Percentiles rank a stretch among this genome's conserved stretches.
Evolutionary conservation across 2,113 vertebrate genomes (phyloP).

Genomic region (Camelus dromedarius): DNA sequence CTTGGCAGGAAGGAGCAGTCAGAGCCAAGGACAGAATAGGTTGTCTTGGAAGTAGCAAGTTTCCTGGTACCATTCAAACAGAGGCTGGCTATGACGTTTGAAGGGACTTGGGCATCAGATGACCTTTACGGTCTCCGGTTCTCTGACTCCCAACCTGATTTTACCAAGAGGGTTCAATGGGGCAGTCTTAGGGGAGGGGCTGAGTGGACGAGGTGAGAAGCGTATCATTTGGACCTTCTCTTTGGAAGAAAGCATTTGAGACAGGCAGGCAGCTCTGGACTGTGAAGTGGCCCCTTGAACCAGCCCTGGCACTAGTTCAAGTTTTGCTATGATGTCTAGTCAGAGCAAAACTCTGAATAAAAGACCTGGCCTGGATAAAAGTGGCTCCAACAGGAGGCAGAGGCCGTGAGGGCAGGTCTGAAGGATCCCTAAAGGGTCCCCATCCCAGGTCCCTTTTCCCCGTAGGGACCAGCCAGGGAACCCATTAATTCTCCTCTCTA

Average conservation of each 20-base stretch:
- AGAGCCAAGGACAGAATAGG: constrained; percentile 24
- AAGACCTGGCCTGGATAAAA: background rate
- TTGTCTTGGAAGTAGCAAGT: background rate
- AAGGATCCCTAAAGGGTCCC: background rate
- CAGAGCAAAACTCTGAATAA: background rate
- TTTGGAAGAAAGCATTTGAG: background rate
- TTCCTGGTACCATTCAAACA: constrained; percentile 56
- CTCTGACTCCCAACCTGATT: background rate
- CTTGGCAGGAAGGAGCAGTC: constrained; percentile 48
- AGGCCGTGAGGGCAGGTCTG: background rate
- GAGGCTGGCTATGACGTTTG: background rate
- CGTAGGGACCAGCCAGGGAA: background rate
- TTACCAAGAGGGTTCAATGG: background rate
- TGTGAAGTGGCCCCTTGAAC: background rate
- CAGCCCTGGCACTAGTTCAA: background rate
- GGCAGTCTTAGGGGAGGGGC: background rate
- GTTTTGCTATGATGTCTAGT: background rate
- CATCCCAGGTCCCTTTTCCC: background rate
- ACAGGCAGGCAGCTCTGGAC: background rate
- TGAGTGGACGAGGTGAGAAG: background rate
- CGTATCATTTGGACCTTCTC: background rate
- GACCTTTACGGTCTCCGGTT: constrained; percentile 20
- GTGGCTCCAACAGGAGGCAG: background rate
- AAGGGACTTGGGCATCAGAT: background rate
- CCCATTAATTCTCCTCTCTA: background rate